Evolutionary conservation across 2,797 vertebrate species (phyloP).

Genomic region (Neosilurus hyrtlii): DNA sequence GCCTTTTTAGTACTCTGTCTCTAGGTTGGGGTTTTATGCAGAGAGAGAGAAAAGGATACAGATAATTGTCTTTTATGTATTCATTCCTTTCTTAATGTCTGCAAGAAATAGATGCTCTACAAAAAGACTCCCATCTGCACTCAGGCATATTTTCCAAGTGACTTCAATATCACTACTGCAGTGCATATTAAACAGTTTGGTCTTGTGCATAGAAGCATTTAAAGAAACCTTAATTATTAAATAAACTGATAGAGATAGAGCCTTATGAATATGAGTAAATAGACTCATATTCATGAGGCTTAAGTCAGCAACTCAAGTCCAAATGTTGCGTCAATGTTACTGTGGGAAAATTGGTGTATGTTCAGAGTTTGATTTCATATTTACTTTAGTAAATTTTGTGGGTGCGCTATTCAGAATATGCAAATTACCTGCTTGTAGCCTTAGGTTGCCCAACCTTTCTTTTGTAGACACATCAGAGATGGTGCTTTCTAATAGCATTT

Average conservation of each 20-base stretch:
- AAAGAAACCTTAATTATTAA: conserved; percentile 4
- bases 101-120: neutral
- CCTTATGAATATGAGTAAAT: too few species aligned
- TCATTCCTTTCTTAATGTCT: neutral
- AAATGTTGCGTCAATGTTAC: neutral
- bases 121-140: neutral
- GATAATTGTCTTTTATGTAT: neutral
- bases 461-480: neutral
- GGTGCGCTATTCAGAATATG: neutral
- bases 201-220: neutral
- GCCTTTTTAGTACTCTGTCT: neutral
- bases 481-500: neutral
- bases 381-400: neutral
- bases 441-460: neutral
- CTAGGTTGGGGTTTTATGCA: neutral
- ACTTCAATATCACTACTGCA: neutral
- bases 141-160: neutral
- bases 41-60: neutral
- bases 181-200: neutral
- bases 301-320: neutral
- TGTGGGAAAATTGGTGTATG: neutral
- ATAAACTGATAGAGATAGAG: neutral
- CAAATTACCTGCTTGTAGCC: neutral
- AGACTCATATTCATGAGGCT: neutral
- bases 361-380: neutral